phyloP scores from a whole-genome alignment of 2,113 vertebrate species.

The Burhinus oedicnemus region DNA sequence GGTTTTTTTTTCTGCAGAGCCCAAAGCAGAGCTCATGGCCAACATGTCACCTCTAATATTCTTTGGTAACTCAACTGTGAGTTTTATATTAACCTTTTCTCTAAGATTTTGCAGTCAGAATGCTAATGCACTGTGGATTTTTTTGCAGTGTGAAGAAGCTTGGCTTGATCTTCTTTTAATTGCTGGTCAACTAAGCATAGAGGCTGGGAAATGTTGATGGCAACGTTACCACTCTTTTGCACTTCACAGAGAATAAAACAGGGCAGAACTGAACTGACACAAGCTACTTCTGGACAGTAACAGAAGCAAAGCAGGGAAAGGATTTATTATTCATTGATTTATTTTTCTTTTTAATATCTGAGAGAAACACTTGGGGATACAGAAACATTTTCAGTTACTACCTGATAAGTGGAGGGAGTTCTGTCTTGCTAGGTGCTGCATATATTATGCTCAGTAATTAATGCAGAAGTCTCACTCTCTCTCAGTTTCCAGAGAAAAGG shows the following conservation, averaged over 20 bases:
- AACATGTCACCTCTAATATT: slow-evolving; percentile 54
- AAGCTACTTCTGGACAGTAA: background rate
- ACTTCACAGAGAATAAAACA: background rate
- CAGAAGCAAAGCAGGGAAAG: background rate
- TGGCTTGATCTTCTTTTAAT: background rate
- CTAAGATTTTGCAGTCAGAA: background rate
- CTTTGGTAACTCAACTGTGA: background rate
- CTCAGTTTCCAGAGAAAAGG: background rate
- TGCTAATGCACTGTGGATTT: background rate
- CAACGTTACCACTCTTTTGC: background rate
- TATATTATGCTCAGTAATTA: background rate
- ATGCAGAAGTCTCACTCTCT: background rate
- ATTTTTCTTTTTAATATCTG: background rate
- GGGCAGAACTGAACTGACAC: background rate
- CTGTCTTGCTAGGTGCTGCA: background rate
- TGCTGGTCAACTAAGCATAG: background rate
- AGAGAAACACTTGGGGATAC: background rate
- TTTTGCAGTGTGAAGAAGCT: background rate
- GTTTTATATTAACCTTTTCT: slow-evolving; percentile 34
- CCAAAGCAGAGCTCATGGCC: slow-evolving; percentile 56
- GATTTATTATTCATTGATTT: background rate
- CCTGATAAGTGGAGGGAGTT: background rate
- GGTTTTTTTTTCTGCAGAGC: slow-evolving; percentile 25
- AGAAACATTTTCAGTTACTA: background rate
- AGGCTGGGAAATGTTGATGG: background rate